phyloP scores from a whole-genome alignment of 2,888 invertebrate species.

The Glomeris marginata region DNA sequence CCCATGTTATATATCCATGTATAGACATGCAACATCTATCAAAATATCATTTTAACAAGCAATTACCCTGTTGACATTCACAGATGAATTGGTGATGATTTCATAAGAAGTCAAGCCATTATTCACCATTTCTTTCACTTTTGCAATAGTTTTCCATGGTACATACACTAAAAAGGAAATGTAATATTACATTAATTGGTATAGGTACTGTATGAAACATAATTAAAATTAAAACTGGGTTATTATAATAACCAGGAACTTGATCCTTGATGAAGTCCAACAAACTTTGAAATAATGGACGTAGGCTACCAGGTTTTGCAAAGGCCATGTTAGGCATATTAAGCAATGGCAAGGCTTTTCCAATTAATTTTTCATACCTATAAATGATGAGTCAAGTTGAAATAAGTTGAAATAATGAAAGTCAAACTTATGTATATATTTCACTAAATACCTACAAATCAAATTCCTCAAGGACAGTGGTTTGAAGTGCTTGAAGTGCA shows the following conservation, averaged over 20 bases:
- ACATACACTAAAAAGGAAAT: background rate
- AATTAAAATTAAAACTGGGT: background rate
- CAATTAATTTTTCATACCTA: conserved; percentile 9
- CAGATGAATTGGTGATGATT: too few relatives aligned
- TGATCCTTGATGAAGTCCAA: conserved; percentile 8
- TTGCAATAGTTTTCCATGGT: background rate
- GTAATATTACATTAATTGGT: background rate
- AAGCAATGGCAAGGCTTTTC: conserved; percentile 8
- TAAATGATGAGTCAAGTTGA: background rate
- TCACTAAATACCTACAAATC: conserved; percentile 7
- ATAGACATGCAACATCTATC: too few relatives aligned
- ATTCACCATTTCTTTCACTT: background rate
- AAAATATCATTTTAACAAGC: too few relatives aligned
- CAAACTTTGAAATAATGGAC: conserved; percentile 3
- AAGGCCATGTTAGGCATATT: conserved; percentile 10
- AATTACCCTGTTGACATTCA: too few relatives aligned
- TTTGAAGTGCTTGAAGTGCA: too few relatives aligned
- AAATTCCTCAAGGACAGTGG: conserved; percentile 1
- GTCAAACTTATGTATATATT: too few relatives aligned
- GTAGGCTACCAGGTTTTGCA: background rate
- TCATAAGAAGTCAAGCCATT: too few relatives aligned
- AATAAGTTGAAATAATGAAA: too few relatives aligned
- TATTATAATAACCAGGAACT: conserved; percentile 8
- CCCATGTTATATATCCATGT: too few relatives aligned
- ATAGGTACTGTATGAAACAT: background rate